Evolutionary conservation across 1,140 invertebrate species (phyloP).

Genomic region (Aethina tumida): DNA sequence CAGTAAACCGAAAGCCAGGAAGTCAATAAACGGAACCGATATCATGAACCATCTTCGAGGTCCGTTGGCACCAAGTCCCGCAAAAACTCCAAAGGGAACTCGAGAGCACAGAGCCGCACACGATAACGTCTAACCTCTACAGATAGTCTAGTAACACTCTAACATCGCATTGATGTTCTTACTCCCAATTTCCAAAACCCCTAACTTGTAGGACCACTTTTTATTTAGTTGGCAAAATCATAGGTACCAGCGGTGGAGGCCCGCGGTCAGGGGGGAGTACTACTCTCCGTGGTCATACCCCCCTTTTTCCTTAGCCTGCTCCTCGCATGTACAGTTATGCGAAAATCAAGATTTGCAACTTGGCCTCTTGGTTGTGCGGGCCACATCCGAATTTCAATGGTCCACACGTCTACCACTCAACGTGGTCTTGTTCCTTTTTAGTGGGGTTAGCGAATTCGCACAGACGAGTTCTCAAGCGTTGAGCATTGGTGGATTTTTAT

Average conservation of each 20-base stretch:
- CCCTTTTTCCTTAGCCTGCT: conserved; percentile 19
- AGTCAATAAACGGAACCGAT: conserved; percentile 5
- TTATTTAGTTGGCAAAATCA: conserved; percentile 37
- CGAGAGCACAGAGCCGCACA: conserved; percentile 10
- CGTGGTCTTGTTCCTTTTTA: too few species aligned
- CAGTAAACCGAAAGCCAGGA: conserved; percentile 5
- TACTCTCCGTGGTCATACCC: conserved; percentile 18
- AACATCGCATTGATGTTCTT: conserved; percentile 35
- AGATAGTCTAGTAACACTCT: conserved; percentile 39
- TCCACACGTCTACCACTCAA: conserved; percentile 5
- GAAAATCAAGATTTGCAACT: conserved; percentile 35
- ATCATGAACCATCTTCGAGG: conserved; percentile 17
- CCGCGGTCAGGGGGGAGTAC: conserved; percentile 1
- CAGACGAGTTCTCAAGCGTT: too few species aligned
- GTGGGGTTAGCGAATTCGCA: too few species aligned
- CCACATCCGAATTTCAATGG: conserved; percentile 12
- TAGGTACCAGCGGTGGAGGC: conserved; percentile 32
- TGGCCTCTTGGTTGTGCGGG: conserved; percentile 3
- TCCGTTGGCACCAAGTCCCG: conserved; percentile 14
- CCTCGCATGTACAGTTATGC: conserved; percentile 33
- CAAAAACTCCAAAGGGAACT: conserved; percentile 1
- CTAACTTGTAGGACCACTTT: conserved; percentile 38
- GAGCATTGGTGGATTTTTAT: too few species aligned
- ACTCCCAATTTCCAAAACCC: conserved; percentile 34
- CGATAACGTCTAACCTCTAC: conserved; percentile 34